phyloP scores from a whole-genome alignment of 2,797 vertebrate species.

The Coranthus polyacanthus region DNA sequence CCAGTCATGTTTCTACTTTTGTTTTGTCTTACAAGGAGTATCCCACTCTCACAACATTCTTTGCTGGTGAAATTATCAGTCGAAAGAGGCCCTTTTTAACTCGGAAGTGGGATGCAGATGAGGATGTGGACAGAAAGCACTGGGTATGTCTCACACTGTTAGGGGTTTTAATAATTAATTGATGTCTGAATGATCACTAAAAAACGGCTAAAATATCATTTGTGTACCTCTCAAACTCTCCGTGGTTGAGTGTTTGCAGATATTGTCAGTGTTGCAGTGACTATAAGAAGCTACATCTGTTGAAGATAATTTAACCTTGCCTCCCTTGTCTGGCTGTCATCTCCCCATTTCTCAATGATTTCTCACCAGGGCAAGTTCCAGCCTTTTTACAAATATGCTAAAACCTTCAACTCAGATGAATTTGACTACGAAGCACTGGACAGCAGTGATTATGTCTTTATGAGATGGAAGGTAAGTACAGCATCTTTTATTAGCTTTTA shows the following conservation, averaged over 20 bases:
- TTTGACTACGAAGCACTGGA: conserved; percentile 96
- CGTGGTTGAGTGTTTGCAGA: not conserved
- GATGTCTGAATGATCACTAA: not conserved
- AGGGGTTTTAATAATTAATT: not conserved
- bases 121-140: conserved; percentile 98
- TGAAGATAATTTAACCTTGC: not conserved
- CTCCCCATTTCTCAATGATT: conserved; percentile 6
- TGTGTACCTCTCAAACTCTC: not conserved
- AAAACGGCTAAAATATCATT: not conserved
- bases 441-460: conserved; percentile 96
- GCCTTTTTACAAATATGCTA: conserved; percentile 97
- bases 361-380: conserved; percentile 93
- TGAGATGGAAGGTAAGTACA: conserved; percentile 96
- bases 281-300: no score
- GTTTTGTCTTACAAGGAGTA: conserved; percentile 85
- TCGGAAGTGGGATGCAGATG: conserved; percentile 98
- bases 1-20: not conserved
- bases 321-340: not conserved
- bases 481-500: no score
- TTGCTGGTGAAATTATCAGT: conserved; percentile 98
- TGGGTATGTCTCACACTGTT: conserved; percentile 86
- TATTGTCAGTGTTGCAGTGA: not conserved
- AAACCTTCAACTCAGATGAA: conserved; percentile 97
- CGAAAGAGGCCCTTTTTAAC: conserved; percentile 96
- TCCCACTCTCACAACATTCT: conserved; percentile 97